Conservation (phyloP, 1,140 invertebrate species). For the Dreissena rostriformis region DNA sequence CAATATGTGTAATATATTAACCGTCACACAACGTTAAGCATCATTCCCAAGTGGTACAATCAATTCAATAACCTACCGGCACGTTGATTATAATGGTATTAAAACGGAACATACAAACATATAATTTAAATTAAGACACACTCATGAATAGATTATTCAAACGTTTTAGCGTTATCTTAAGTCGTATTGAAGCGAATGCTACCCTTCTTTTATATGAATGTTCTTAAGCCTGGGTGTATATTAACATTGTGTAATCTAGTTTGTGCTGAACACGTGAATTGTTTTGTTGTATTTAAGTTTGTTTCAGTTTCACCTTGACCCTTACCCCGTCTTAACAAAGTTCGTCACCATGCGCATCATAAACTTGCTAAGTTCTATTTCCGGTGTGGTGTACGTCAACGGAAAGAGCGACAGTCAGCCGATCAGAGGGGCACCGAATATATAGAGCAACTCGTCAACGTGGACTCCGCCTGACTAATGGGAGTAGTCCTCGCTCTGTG, state of each 20-base stretch:
- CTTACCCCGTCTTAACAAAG: conserved; percentile 98
- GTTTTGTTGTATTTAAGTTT: background rate
- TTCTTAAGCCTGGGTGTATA: background rate
- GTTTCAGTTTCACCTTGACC: background rate
- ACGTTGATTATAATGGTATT: no score
- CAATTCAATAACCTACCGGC: no score
- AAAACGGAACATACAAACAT: no score
- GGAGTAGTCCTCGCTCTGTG: conserved; percentile 89
- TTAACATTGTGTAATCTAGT: background rate
- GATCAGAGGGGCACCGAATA: conserved; percentile 95
- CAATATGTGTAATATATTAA: no score
- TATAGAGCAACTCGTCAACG: conserved; percentile 95
- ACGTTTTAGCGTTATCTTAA: no score
- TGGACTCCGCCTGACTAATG: conserved; percentile 84
- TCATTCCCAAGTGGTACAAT: no score
- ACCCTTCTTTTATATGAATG: background rate
- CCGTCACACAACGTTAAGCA: no score
- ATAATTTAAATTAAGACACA: no score
- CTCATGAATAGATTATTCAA: no score
- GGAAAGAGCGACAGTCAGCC: conserved; percentile 89
- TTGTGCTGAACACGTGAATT: background rate
- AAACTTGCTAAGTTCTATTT: conserved; percentile 93
- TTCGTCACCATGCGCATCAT: conserved; percentile 98
- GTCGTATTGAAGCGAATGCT: no score
- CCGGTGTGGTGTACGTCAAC: conserved; percentile 94